Base-by-base conservation (phyloP, 2,113 vertebrate genomes). In the Fulmarus glacialis region DNA sequence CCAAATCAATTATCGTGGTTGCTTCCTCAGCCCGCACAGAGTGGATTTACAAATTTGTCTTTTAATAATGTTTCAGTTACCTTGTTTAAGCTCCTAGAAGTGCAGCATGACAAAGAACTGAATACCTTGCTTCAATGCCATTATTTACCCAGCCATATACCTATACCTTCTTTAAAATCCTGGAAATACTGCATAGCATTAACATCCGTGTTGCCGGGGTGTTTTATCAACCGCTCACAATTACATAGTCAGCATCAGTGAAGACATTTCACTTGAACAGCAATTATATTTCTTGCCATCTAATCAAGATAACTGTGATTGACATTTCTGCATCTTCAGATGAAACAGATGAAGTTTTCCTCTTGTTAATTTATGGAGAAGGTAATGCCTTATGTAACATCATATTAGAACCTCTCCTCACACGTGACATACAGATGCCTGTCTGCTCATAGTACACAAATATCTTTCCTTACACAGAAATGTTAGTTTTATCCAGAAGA, bases 261-360 rank as follows among this genome's bases (percentile, higher is more conserved):
- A 74, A 77, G 70, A 70, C 27, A 22, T 92, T 58, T 82, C 32
- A 47, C 38, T 89, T 26, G 17, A 95, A 73, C 19, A 68, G 89
- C 66, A 97, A 94, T 97, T 95, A 96, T 45, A 38, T 12, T 82
- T 82, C 89, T 90, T 92, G 47, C 30, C 15, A 27, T 77, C 84
- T 90, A 95, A 97, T 97, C 94, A 96, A 85, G 85, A 42, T 50
- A 90, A 82, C 48, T 20, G 23, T 78, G 91, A 89, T 32, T 95
- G 89, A 87, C 93, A 73, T 73, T 94, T 58, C 40, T 82, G 18
- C 15, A 47, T 50, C 70, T 80, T 85, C 45, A 91, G 52, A 87
- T 45, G 19, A 78, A 86, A 67, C 4, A 70, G 22, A 81, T 40
- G 71, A n/a, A 55, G 16, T 68, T 94, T 92, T 20, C 24, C 29